Evolutionary conservation across 1,140 invertebrate genomes (phyloP), one percentile per base, ranked within the genome.

Genomic region (Heliconius hermathena): DNA sequence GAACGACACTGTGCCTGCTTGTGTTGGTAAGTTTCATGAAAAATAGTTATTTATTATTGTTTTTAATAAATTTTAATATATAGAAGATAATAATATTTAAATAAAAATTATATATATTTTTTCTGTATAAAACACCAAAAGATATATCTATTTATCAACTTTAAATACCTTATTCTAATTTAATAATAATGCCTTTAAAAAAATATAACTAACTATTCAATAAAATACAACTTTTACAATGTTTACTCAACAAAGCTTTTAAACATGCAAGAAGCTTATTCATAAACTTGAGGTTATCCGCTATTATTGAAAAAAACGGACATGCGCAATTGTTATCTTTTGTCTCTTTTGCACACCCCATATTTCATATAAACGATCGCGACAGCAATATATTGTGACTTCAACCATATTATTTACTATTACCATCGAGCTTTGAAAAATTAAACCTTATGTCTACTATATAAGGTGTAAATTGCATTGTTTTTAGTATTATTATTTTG

Each of bases 1-100:
- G 96, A 95, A 96, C 85, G 93, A 94, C 49, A 95, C 91, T 5
- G 83, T 96, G 74, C 94, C 96, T 46, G 85, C 95, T 77, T 97
- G 96, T 93, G 89, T 96, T 84, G 94, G 96, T 96, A 93, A 95
- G 95, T 95, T 22, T 38, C 18, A 52, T 74, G 36, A 74, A 60
- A 49, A 57, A n/a, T 2, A 52, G 18, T 52, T 52, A 20, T 20
- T 52, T 20, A 52, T 52, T 52, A 52, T 20, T 20, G 0, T 52
- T 52, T 52, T 52, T 36, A 8, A 36, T 1, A 36, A 6, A 6
- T 36, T 36, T 36, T 36, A 6, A 36, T 36, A 36, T 36, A 36
- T 0, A 52, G 4, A 46, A 46, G 4, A 13, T 52, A 52, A 52
- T 8, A 52, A 52, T 8, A 20, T 18, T 6, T 2, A 52, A 20